phyloP scores from a whole-genome alignment of 2,888 invertebrate genomes.

The Drosophila atroscutellata region DNA sequence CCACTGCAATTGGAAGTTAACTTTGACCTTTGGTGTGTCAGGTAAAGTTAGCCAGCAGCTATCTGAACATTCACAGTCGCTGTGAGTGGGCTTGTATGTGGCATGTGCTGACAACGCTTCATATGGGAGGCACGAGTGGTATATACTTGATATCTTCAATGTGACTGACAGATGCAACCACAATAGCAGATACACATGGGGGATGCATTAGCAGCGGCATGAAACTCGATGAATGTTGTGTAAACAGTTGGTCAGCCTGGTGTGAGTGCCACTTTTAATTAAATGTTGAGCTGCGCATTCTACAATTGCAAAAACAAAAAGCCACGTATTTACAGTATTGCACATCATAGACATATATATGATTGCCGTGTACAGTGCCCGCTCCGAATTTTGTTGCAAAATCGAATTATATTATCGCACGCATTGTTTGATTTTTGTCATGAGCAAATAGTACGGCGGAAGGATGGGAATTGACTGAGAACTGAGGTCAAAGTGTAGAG shows the following conservation, averaged over 20 bases:
- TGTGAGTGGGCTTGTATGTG: constrained; percentile 1
- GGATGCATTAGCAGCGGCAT: not conserved
- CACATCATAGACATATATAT: not conserved
- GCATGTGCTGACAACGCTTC: constrained; percentile 19
- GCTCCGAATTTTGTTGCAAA: constrained; percentile 44
- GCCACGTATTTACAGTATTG: not conserved
- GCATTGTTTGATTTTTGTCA: constrained; percentile 46
- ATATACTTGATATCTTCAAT: constrained; percentile 10
- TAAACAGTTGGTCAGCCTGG: constrained; percentile 13
- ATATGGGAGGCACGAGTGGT: constrained; percentile 1
- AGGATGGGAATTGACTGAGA: not conserved
- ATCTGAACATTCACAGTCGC: constrained; percentile 3
- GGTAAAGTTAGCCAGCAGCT: constrained; percentile 7
- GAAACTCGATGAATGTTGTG: not conserved
- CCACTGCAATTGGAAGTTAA: not conserved
- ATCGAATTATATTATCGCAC: constrained; percentile 61
- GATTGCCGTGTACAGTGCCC: constrained; percentile 12
- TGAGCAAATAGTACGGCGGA: constrained; percentile 3
- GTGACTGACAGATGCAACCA: constrained; percentile 27
- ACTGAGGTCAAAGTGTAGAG: not conserved
- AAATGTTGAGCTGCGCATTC: constrained; percentile 52
- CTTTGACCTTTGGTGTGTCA: constrained; percentile 38
- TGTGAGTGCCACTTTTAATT: constrained; percentile 59
- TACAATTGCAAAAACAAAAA: constrained; percentile 8
- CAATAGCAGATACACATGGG: not conserved